Base-by-base conservation (phyloP, 1,140 invertebrate species). In the Arion vulgaris region DNA sequence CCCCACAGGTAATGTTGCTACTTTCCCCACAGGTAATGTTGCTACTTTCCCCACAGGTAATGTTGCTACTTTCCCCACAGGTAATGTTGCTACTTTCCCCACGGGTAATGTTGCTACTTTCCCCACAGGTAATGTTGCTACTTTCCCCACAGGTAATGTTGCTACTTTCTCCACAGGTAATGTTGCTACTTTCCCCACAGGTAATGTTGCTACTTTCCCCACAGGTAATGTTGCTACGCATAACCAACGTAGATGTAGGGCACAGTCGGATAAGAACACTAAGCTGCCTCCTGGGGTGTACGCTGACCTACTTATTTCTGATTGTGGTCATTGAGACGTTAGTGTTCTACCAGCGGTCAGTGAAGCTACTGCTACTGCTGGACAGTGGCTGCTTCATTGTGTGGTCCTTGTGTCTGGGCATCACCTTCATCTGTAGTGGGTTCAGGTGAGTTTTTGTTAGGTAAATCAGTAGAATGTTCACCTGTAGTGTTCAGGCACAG, bases 361-460 rank as follows among this genome's bases (percentile, higher is more conserved):
- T 81, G 2, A 85, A 85, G 41, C 71, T 82, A 11, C 62, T 85
- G 32, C 71, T 85, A 0, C 66, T 85, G 4, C 5, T 85, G 53
- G 81, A 82, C 75, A 82, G 80, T 53, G 84, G 84, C 13, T 85
- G 76, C 38, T 85, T 85, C 76, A 82, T 85, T 28, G 80, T 62
- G 2, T 78, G 75, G 76, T 57, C 84, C 11, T 53, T 80, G 38
- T 80, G 79, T 68, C 69, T 85, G 32, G 57, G 75, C 23, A 71
- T 82, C 49, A 85, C 74, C 7, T 85, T 85, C 28, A 85, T 85
- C 69, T 85, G 81, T 51, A 85, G 76, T 38, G 84, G 84, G 28
- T 85, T 85, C 57, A 72, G 81, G 66, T 80, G 19, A 69, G 62
- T 69, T 5, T 57, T 23, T 49, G n/a, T n/a, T n/a, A n/a, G n/a